phyloP scores from a whole-genome alignment of 2,888 invertebrate species.

The Chrysopilus asiliformis region DNA sequence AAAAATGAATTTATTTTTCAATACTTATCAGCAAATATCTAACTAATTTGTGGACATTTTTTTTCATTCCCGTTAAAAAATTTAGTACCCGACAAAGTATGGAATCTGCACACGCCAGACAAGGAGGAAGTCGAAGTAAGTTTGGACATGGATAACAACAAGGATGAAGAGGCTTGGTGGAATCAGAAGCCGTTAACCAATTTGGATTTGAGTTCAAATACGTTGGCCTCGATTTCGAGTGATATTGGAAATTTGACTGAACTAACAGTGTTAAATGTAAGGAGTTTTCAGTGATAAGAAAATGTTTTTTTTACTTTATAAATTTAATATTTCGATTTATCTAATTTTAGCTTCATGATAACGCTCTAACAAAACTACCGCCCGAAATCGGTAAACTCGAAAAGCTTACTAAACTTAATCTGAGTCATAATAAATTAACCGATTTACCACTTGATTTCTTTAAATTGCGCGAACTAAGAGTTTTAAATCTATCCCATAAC shows the following conservation, averaged over 20 bases:
- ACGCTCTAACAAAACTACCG: slow-evolving; percentile 59
- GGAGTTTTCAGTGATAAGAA: slow-evolving; percentile 8
- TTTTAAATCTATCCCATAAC: slow-evolving; percentile 65
- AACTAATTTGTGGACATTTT: neutral
- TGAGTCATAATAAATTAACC: slow-evolving; percentile 54
- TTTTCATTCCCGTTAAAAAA: slow-evolving; percentile 3
- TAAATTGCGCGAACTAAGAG: slow-evolving; percentile 52
- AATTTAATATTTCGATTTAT: slow-evolving; percentile 16
- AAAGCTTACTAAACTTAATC: slow-evolving; percentile 50
- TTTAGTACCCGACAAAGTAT: slow-evolving; percentile 59
- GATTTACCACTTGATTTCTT: slow-evolving; percentile 52
- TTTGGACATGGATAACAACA: slow-evolving; percentile 39
- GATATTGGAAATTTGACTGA: slow-evolving; percentile 52
- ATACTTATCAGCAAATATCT: neutral
- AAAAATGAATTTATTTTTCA: neutral
- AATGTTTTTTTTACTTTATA: neutral
- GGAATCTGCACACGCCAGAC: slow-evolving; percentile 55
- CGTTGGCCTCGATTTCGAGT: slow-evolving; percentile 47
- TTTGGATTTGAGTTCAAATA: slow-evolving; percentile 66
- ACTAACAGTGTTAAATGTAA: slow-evolving; percentile 55
- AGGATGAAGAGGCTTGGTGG: slow-evolving; percentile 65
- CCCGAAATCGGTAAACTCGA: slow-evolving; percentile 56
- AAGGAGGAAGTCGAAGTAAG: slow-evolving; percentile 43
- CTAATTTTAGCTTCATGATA: slow-evolving; percentile 73
- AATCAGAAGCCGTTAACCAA: slow-evolving; percentile 62